Base-by-base conservation (phyloP, 2,888 invertebrate species). In the Loripinus fragilis region DNA sequence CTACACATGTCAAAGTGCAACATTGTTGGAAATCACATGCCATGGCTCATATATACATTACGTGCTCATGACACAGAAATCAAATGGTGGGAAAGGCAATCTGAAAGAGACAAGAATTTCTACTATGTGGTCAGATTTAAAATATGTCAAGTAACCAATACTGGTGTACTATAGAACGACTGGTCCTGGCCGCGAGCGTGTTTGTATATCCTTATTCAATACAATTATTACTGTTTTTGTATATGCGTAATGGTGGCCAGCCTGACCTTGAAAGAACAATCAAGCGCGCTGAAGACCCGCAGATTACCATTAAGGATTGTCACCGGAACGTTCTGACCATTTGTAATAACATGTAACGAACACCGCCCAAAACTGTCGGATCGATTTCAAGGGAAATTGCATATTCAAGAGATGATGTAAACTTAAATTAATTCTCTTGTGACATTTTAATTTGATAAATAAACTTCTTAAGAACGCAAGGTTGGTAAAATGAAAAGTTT, bases 151-250 rank as follows among this genome's bases (percentile, higher is more conserved):
- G 60, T 60, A 60, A 60, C 33, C 10, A 17, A 60, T 33, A 60
- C 33, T 20, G 8, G 33, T 3, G 60, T 60, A 17, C 60, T 20
- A 60, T 60, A 60, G 60, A 28, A 60, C 60, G 33, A 33, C 33
- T 33, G 30, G 15, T 7, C 60, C 15, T 3, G 10, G 60, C 80
- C 73, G 48, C 33, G 30, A 73, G 72, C 38, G 3, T 80, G 76
- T 80, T 80, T 80, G 71, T 73, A 45, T 80, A 76, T 52, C 42
- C 70, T 80, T 80, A 76, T 73, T 30, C 73, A 80, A 80, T 80
- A 71, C 55, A 28, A 42, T 65, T 30, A 78, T 72, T 60, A 52
- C 60, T 60, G 60, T 60, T 60, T 60, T 60, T 60, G 33, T 60
- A 60, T 60, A 60, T 60, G 28, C 17, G 60, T 60, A 60, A 60